Percentiles rank a stretch among this genome's conserved stretches.
Evolutionary conservation across 2,888 invertebrate species (phyloP).

Genomic region (Nyleta sp.): DNA sequence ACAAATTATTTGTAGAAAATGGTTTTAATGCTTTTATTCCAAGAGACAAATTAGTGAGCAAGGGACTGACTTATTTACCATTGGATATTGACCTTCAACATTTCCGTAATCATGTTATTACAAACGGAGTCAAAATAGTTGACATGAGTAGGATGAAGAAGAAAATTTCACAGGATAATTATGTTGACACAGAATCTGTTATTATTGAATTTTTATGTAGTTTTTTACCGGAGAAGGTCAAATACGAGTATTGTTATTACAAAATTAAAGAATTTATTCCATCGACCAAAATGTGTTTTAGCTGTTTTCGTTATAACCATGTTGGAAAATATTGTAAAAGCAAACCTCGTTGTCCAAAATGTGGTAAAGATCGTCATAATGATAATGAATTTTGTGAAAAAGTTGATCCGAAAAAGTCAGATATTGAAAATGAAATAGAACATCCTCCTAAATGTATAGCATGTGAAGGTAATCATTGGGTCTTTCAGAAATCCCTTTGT

Average conservation of each 20-base stretch:
- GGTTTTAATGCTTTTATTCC: too few relatives aligned
- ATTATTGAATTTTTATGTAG: neutral
- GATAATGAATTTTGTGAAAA: neutral
- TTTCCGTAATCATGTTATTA: too few relatives aligned
- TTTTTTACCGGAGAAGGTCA: neutral
- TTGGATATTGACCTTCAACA: too few relatives aligned
- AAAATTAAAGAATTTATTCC: neutral
- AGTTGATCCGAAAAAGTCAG: neutral
- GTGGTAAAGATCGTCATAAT: neutral
- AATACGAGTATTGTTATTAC: neutral
- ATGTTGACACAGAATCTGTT: neutral
- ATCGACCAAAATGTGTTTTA: neutral
- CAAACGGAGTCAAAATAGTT: too few relatives aligned
- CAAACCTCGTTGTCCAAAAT: neutral
- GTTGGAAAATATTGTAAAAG: neutral
- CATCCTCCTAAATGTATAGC: conserved; percentile 1
- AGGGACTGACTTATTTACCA: too few relatives aligned
- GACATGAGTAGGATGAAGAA: too few relatives aligned
- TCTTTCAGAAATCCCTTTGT: neutral
- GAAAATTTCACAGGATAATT: too few relatives aligned
- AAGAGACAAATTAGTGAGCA: too few relatives aligned
- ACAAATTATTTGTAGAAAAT: too few relatives aligned
- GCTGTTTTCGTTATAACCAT: conserved; percentile 4
- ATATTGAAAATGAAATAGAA: neutral
- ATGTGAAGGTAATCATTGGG: neutral